Evolutionary conservation across 2,113 vertebrate species (phyloP).

Genomic region (Apus apus): DNA sequence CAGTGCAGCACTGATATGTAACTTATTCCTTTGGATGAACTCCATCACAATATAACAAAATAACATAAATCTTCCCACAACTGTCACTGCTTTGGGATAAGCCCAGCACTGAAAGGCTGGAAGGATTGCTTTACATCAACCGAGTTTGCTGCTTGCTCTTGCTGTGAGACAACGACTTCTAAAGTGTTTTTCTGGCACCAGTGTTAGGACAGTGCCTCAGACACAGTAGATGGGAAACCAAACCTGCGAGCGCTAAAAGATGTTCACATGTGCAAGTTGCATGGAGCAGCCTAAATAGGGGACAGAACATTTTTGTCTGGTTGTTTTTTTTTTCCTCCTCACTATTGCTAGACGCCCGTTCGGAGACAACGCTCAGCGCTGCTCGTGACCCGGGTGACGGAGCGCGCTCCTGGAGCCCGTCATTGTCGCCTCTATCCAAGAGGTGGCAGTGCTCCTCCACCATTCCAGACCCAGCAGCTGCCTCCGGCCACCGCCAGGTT

Average conservation of each 20-base stretch:
- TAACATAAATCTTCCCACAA: slow-evolving; percentile 58
- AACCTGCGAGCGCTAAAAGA: background rate
- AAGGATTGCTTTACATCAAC: slow-evolving; percentile 35
- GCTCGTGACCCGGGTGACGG: background rate
- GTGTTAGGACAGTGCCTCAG: background rate
- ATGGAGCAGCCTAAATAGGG: background rate
- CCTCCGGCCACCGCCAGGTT: background rate
- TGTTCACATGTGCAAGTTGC: background rate
- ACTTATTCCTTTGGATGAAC: slow-evolving; percentile 68
- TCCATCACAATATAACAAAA: slow-evolving; percentile 47
- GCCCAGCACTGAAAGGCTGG: slow-evolving; percentile 32
- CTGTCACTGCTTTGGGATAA: slow-evolving; percentile 60
- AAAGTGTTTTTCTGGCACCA: slow-evolving; percentile 7
- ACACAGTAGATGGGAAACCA: background rate
- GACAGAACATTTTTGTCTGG: no score
- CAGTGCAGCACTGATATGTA: slow-evolving; percentile 38
- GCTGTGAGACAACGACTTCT: background rate
- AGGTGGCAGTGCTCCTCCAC: slow-evolving; percentile 77
- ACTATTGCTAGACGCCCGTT: no score
- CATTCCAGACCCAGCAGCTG: background rate
- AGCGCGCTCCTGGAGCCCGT: background rate
- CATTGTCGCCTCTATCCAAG: slow-evolving; percentile 49
- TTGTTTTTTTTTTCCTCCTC: no score
- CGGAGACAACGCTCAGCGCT: background rate
- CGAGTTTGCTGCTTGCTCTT: background rate